Evolutionary conservation across 2,888 invertebrate genomes (phyloP), one percentile per base, ranked within the genome.

Genomic region (Unio pictorum): DNA sequence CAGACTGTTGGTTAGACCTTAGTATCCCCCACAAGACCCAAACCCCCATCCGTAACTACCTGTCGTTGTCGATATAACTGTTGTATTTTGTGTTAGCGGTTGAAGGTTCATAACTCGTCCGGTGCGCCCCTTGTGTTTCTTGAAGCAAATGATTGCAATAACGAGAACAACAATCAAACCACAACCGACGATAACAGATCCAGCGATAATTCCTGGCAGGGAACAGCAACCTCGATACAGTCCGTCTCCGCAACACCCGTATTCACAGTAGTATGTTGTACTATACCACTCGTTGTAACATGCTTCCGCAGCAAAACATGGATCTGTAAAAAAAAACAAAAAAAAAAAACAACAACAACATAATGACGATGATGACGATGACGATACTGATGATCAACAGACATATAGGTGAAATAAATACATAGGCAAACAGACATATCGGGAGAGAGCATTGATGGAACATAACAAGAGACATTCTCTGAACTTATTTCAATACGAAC

Each of bases 191-290:
- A 72, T 58, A 11, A 69, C 61, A 18, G 61, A 65, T 7, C 72
- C 72, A 55, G 62, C 72, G 28, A 72, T 63, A 7, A 69, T 60
- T 6, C 67, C 69, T 4, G 66, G 69, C 56, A 72, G 68, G 23
- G 68, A 68, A 26, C 72, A 72, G 64, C 72, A 72, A 56, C 67
- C 61, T 55, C 64, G 65, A 28, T 72, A 64, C 56, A 55, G 57
- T 55, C 65, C 65, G 64, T 69, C 69, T 1, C 72, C 72, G 58
- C 72, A 72, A 23, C 72, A 72, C 7, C 72, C 69, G 34, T 67
- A 66, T 54, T 72, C 72, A 66, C 72, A 72, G n/a, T 64, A 56
- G 26, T 55, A 64, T 15, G 55, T 55, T 20, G n/a, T 23, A 18
- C 18, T 18, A 26, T 64, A 54, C 15, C 26, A 55, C 23, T 11